Base-by-base conservation (phyloP, 2,113 vertebrate species). In the Dromaius novaehollandiae region DNA sequence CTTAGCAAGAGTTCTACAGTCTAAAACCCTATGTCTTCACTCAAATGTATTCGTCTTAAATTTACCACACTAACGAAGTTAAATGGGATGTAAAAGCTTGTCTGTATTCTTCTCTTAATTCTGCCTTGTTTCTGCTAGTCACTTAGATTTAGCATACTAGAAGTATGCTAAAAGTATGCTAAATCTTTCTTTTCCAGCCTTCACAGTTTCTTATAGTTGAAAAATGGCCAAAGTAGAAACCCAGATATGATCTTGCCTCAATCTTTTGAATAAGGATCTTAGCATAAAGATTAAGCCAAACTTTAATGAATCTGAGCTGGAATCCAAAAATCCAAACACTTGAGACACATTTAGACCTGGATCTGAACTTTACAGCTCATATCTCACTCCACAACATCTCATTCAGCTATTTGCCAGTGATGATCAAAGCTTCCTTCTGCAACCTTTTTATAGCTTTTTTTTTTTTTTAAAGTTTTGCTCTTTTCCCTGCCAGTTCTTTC, bases 311-410 rank as follows among this genome's bases (percentile, higher is more conserved):
- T 6, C 7, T 69, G 38, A 85, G 22, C 22, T 60, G 61, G 51
- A 94, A 91, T 87, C 26, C 22, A 76, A 75, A 83, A 89, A 64
- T 68, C 18, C 48, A 88, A 71, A 63, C 69, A 14, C 18, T 21
- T 58, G 0, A 0, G 51, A 91, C 84, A 58, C 40, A 34, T 58
- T 92, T 73, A 88, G 46, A n/a, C 5, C n/a, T n/a, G 19, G n/a
- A 74, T 61, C 32, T 95, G 91, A 83, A 77, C 73, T 89, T 95
- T 86, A 84, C 38, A 78, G 22, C 36, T 77, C 44, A 87, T 73
- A 50, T 6, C 8, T 90, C 13, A 19, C 38, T 77, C 25, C 20
- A 32, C 21, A 83, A 69, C 68, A 38, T 53, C 58, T 66, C 44
- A 36, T 66, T 77, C 76, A 88, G 30, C 3, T 87, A 22, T 91